These are phyloP conservation scores for Sitta carolinensis DNA, from an alignment of 2,797 vertebrate genomes.

Conservation along the genomic window DNA sequence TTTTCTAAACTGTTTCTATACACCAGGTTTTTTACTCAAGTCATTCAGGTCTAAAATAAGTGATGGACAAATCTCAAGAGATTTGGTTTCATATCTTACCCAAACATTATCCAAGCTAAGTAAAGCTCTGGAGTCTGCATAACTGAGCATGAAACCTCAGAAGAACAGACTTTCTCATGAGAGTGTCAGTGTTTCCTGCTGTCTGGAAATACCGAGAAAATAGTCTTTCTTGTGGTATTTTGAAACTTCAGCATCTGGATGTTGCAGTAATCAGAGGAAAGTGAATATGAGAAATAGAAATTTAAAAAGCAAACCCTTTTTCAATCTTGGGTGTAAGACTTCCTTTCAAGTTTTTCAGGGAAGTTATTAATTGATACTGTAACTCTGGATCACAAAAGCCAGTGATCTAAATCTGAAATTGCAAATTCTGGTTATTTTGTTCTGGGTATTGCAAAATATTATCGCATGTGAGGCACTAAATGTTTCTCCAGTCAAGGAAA, in stretches of 20 bases:
- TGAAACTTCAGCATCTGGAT: constrained; percentile 31
- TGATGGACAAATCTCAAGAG: constrained; percentile 56
- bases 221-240: constrained; percentile 52
- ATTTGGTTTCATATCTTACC: constrained; percentile 52
- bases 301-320: not conserved
- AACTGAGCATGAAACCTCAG: constrained; percentile 61
- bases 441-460: not conserved
- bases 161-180: constrained; percentile 65
- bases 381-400: not conserved
- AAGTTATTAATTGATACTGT: not conserved
- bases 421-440: not conserved
- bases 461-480: not conserved
- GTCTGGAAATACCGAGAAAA: constrained; percentile 55
- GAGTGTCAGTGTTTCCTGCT: constrained; percentile 52
- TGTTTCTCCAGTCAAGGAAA: not conserved
- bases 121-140: constrained; percentile 64
- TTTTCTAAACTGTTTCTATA: not conserved
- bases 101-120: constrained; percentile 65
- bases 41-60: constrained; percentile 42
- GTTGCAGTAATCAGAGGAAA: not conserved
- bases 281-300: not conserved
- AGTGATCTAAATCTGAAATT: not conserved
- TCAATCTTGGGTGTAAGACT: not conserved
- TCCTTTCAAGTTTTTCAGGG: not conserved
- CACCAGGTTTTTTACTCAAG: constrained; percentile 41